Base-by-base conservation (phyloP, 2,888 invertebrate genomes). In the Piscicola geometra region DNA sequence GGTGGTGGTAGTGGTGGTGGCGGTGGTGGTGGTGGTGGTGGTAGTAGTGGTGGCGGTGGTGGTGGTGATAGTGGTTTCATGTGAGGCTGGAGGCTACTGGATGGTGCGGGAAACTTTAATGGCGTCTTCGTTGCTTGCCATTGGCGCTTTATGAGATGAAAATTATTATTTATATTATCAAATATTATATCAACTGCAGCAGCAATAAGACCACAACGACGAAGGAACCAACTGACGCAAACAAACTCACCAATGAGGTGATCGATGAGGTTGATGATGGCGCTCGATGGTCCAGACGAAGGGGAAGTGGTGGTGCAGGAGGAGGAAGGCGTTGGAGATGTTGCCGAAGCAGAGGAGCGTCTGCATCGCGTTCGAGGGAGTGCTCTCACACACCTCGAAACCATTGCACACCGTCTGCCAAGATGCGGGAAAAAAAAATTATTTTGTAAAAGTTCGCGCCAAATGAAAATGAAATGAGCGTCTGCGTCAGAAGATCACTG, bases 11-110 rank as follows among this genome's bases (percentile, higher is more conserved):
- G 33, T 56, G 25, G n/a, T 56, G 60, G 5, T 25, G n/a, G 5
- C n/a, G 25, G 5, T 25, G 25, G n/a, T 56, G 25, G n/a, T 72
- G 72, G 25, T 72, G 72, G n/a, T 25, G n/a, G 79, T 81, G 85
- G 84, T 82, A 78, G 83, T 84, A 50, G 84, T 77, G 79, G 84
- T 84, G 80, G 84, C 84, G 35, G 84, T 79, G 21, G 85, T 82
- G 78, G 83, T 83, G 78, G 85, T 81, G 75, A 84, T 80, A 75
- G 82, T 82, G 79, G 1, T 84, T 84, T 77, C 84, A 83, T 21
- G 82, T 80, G 84, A 84, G 85, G 72, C 83, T 82, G 47, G 81
- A 79, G 56, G 80, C n/a, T n/a, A n/a, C n/a, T n/a, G n/a, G n/a
- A n/a, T n/a, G n/a, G n/a, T n/a, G n/a, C n/a, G n/a, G n/a, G n/a